These are phyloP conservation scores for Agonopterix arenella DNA, from an alignment of 2,888 invertebrate genomes.

Conservation along the genomic window DNA sequence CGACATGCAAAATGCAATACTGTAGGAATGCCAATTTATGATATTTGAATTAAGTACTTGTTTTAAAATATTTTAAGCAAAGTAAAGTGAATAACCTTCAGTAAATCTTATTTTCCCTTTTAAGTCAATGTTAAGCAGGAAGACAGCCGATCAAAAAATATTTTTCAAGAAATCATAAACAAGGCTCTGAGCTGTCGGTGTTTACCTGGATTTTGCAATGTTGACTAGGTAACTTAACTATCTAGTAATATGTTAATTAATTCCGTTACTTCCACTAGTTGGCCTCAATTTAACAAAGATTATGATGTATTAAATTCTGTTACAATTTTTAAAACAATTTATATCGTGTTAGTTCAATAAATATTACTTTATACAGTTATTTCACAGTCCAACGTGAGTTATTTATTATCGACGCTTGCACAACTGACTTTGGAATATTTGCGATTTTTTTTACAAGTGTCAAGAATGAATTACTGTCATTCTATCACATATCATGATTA, in stretches of 20 bases:
- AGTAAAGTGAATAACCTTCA: conserved; percentile 1
- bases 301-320: conserved; percentile 41
- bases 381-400: no score
- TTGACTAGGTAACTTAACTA: conserved; percentile 18
- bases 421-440: no score
- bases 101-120: conserved; percentile 3
- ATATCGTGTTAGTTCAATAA: no score
- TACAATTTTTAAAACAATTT: conserved; percentile 11
- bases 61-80: no score
- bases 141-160: conserved; percentile 4
- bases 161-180: conserved; percentile 5
- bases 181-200: conserved; percentile 15
- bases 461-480: no score
- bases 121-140: background rate
- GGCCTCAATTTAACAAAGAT: conserved; percentile 63
- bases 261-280: conserved; percentile 50
- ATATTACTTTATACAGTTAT: no score
- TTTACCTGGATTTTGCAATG: conserved; percentile 42
- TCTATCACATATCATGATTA: no score
- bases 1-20: no score
- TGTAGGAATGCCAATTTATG: no score
- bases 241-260: conserved; percentile 43
- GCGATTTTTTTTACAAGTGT: no score
- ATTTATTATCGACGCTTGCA: no score
- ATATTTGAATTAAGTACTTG: no score